phyloP scores from a whole-genome alignment of 2,888 invertebrate genomes.

The Rotaria magnacalcarata region DNA sequence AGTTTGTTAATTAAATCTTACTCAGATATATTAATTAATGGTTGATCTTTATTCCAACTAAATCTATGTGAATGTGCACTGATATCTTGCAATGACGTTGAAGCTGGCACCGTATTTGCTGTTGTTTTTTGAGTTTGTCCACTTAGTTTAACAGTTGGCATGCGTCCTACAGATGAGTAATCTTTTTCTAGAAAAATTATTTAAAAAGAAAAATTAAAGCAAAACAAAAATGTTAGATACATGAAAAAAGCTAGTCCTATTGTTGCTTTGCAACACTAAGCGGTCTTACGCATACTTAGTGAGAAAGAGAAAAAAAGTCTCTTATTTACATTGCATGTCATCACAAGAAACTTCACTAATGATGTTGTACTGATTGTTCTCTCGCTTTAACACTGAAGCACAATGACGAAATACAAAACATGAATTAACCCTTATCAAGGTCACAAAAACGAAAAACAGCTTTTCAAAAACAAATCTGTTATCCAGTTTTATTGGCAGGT shows the following conservation, averaged over 20 bases:
- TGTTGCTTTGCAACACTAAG: not conserved
- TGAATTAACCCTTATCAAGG: no score
- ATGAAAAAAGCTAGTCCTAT: not conserved
- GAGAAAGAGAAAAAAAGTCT: not conserved
- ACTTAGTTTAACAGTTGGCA: not conserved
- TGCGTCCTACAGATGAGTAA: not conserved
- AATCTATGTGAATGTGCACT: not conserved
- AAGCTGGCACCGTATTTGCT: not conserved
- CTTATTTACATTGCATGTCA: no score
- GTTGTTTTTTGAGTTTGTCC: not conserved
- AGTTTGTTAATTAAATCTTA: not conserved
- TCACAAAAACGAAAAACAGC: no score
- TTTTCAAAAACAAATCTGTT: no score
- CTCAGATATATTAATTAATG: slow-evolving; percentile 4
- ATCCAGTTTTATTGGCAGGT: no score
- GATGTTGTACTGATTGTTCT: not conserved
- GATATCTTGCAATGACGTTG: slow-evolving; percentile 10
- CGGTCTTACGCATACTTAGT: not conserved
- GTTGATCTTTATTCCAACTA: slow-evolving; percentile 17
- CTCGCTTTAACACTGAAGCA: no score
- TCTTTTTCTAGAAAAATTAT: not conserved
- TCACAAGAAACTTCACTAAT: not conserved
- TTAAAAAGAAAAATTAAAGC: not conserved
- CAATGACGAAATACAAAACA: no score
- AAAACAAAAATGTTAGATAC: not conserved